Evolutionary conservation across 2,113 vertebrate species (phyloP).

Genomic region (Leuciscus idus): DNA sequence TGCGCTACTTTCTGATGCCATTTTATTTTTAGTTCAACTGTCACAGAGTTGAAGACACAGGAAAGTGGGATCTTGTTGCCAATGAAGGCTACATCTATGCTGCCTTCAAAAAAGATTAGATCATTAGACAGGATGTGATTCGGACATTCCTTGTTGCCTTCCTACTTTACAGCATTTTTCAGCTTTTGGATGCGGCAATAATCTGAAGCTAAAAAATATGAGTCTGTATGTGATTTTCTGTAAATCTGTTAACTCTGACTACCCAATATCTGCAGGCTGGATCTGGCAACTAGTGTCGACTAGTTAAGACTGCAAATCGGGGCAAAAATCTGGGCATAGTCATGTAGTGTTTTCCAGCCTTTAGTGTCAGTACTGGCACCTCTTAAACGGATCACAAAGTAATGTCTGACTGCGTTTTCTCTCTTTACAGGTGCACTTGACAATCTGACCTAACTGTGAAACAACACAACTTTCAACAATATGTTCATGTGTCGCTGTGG

Average conservation of each 20-base stretch:
- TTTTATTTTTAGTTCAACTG: too few relatives aligned
- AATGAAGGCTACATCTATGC: too few relatives aligned
- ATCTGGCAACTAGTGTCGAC: not conserved
- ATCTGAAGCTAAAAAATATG: not conserved
- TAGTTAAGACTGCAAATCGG: not conserved
- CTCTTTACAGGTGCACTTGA: slow-evolving; percentile 45
- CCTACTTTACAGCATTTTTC: not conserved
- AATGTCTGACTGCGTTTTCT: slow-evolving; percentile 17
- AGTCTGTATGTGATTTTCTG: too few relatives aligned
- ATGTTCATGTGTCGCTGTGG: not conserved
- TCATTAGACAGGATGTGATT: not conserved
- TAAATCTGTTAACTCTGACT: too few relatives aligned
- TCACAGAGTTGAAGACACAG: too few relatives aligned
- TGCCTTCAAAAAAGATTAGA: too few relatives aligned
- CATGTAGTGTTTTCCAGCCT: not conserved
- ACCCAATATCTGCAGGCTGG: too few relatives aligned
- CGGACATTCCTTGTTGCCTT: not conserved
- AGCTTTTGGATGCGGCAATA: not conserved
- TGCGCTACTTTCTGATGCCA: not conserved
- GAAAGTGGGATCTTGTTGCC: too few relatives aligned
- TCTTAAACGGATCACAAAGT: not conserved
- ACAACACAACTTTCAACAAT: not conserved
- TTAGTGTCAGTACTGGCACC: not conserved
- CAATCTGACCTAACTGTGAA: slow-evolving; percentile 22
- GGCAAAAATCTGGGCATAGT: not conserved